Evolutionary conservation across 2,888 invertebrate genomes (phyloP), one percentile per base, ranked within the genome.

Genomic region (Fabriciana adippe): DNA sequence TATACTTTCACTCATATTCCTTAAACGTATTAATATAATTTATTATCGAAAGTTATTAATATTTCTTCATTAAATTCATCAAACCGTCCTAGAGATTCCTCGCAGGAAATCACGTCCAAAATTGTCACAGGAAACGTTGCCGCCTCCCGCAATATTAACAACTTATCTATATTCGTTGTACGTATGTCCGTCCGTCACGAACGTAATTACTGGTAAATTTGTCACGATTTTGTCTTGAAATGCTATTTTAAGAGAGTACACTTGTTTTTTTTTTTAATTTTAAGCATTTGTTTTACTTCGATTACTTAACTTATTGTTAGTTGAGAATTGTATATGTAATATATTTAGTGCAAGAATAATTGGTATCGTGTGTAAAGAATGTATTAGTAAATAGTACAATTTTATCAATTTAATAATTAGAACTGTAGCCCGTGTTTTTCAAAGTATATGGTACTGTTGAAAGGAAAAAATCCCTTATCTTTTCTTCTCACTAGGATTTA

Each of bases 21-120:
- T 53, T 26, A 35, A 41, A 53, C 50, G 41, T 61, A 53, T 15
- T 18, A 14, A 21, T 61, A 21, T 61, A 60, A 61, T 66, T 31
- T 50, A 60, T 55, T 16, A 53, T 18, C 31, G 48, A 35, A 54
- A 54, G 61, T 66, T 47, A 66, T 48, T 41, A 54, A 48, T 60
- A 66, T 55, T 61, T 66, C 55, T 55, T 55, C 55, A 55, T 66
- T 50, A 55, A 66, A 55, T 59, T 59, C 59, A 55, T 65, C 62
- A 62, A 67, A 15, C 54, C 47, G 60, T 51, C 64, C 16, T 60
- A 66, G 66, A 70, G 60, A 70, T 72, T 70, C 72, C 67, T 63
- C 68, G 67, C 79, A 85, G 90, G 89, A 90, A 80, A 82, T 87
- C 89, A 88, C 86, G 89, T 87, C 76, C 83, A 74, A 80, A 89